Evolutionary conservation across 2,113 vertebrate species (phyloP), one percentile per base, ranked within the genome.

Genomic region (Cyprichromis sp.): DNA sequence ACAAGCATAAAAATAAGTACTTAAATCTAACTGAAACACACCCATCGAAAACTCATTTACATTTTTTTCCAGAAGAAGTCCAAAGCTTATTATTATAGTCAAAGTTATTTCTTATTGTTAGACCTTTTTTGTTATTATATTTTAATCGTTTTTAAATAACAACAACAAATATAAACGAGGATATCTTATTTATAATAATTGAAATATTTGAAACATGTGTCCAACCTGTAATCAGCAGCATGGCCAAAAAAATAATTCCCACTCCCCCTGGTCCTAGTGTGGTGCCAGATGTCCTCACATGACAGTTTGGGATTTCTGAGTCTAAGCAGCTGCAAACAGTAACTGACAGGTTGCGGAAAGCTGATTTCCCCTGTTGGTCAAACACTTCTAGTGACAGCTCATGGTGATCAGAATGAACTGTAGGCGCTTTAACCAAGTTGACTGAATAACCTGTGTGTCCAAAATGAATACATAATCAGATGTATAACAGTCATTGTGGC

Each of bases 301-400:
- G n/a, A 63, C 95, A 96, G 83, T 81, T 68, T 6, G 90, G 71
- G 3, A 1, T 54, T 0, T 21, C 29, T 7, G 40, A 1, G 12
- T 90, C 2, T 10, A 14, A 4, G 86, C 96, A 97, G 34, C 86
- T 54, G 8, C 96, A 97, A 63, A 97, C 96, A 11, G 87, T 93
- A 4, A 96, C 88, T 4, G 94, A 73, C 42, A 97, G 53, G 85
- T 91, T 94, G 36, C 95, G 93, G 2, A 91, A 6, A 19, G 47
- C 31, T 3, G 4, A 26, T 1, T 45, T 2, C 2, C 88, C 94
- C 84, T 96, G 95, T 21, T 12, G 73, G 83, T 96, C 96, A 19
- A 53, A 91, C 38, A 96, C 87, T 47, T 91, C 88, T 9, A 96
- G 8, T n/a, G 14, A 9, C 55, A 97, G 4, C 10, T 87, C 6